These are phyloP conservation scores for Lethrus apterus DNA, from an alignment of 1,140 invertebrate genomes.

Conservation along the genomic window DNA sequence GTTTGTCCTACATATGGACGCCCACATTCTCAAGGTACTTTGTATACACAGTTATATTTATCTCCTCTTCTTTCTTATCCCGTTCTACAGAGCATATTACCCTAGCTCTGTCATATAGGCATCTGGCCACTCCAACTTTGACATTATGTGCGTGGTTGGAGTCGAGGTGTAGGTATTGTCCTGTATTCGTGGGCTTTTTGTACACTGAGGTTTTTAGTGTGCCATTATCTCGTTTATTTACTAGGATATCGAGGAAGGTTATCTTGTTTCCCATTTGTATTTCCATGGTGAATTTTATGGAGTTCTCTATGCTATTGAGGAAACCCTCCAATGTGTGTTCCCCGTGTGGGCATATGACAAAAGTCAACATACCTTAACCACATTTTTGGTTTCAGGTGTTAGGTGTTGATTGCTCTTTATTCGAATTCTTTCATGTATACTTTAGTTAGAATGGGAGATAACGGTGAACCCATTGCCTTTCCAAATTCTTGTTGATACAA, in stretches of 20 bases:
- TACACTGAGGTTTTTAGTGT: no score
- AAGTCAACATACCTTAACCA: neutral
- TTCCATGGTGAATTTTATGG: neutral
- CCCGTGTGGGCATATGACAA: no score
- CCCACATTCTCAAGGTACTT: no score
- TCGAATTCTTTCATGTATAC: no score
- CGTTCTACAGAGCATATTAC: no score
- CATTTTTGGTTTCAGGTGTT: neutral
- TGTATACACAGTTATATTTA: no score
- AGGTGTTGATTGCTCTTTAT: no score
- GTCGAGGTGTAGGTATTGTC: neutral
- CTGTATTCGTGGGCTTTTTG: no score
- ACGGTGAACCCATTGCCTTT: neutral
- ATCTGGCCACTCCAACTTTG: neutral
- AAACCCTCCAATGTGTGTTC: neutral
- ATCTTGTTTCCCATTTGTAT: neutral
- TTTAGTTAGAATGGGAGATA: neutral
- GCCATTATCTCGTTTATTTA: neutral
- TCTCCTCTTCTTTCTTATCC: no score
- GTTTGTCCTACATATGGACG: no score
- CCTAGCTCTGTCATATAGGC: constrained; percentile 1
- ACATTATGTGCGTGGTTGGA: neutral
- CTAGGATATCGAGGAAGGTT: neutral
- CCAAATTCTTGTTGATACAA: neutral
- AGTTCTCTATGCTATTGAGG: neutral